Conservation (phyloP, 2,797 vertebrate species). For the Otus scops region DNA sequence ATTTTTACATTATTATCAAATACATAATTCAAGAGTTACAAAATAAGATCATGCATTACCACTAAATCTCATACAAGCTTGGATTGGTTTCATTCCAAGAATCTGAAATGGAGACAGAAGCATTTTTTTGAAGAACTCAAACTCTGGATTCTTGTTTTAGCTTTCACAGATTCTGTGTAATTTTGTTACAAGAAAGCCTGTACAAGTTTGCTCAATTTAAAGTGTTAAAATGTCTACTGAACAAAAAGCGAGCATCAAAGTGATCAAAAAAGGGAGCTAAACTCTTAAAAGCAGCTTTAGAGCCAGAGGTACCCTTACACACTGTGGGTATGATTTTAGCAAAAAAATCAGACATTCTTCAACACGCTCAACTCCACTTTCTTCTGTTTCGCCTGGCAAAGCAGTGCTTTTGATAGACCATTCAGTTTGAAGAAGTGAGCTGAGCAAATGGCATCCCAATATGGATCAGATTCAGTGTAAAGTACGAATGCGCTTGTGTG, state of each 20-base stretch:
- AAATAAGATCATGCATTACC: slow-evolving; percentile 79
- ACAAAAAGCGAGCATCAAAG: slow-evolving; percentile 10
- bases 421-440: neutral
- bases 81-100: slow-evolving; percentile 52
- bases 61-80: slow-evolving; percentile 73
- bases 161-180: slow-evolving; percentile 24
- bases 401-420: neutral
- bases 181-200: slow-evolving; percentile 55
- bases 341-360: neutral
- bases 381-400: neutral
- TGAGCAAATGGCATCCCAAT: neutral
- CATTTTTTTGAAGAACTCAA: neutral
- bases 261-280: neutral
- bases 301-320: neutral
- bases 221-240: slow-evolving; percentile 54
- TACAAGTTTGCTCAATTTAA: slow-evolving; percentile 40
- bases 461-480: neutral
- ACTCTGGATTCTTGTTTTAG: slow-evolving; percentile 7
- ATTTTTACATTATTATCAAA: slow-evolving; percentile 79
- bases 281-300: neutral
- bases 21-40: slow-evolving; percentile 76
- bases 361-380: neutral
- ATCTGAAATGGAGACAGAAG: slow-evolving; percentile 56
- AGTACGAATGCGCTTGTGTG: rapidly evolving
- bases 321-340: neutral